A percentile compares a stretch with the other conserved stretches of the same genome.
These are phyloP conservation scores for Procavia capensis DNA, from an alignment of 2,113 vertebrate genomes.

Conservation along the genomic window DNA sequence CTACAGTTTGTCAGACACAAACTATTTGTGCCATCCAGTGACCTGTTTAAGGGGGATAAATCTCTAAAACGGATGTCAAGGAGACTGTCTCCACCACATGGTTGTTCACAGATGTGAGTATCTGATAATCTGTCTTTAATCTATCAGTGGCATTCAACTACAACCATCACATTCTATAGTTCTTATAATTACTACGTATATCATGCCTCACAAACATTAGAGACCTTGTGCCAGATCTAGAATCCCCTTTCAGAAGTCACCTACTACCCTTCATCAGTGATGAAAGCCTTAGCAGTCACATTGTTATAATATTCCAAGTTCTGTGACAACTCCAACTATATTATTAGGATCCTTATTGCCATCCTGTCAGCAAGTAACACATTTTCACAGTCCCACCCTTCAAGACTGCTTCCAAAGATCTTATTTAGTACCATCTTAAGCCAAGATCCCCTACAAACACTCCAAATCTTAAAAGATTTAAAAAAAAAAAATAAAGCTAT, in stretches of 20 bases:
- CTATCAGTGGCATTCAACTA: neutral
- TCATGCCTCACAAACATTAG: neutral
- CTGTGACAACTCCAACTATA: neutral
- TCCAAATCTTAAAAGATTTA: too few species aligned
- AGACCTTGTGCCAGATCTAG: neutral
- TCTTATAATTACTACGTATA: neutral
- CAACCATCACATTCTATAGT: neutral
- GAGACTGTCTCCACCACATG: neutral
- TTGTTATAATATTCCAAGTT: rapidly evolving
- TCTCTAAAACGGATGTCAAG: neutral
- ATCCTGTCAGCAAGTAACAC: neutral
- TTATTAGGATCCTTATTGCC: neutral
- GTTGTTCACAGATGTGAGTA: neutral
- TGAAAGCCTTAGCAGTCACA: neutral
- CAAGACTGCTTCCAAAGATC: neutral
- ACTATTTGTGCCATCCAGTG: too few species aligned
- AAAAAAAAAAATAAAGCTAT: too few species aligned
- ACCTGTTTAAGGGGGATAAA: too few species aligned
- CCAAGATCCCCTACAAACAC: neutral
- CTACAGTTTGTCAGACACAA: too few species aligned
- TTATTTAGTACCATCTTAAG: neutral
- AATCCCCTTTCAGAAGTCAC: neutral
- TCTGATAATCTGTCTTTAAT: neutral
- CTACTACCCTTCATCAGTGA: neutral
- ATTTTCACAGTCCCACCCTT: neutral